Base-by-base conservation (phyloP, 2,888 invertebrate species). In the Xestia rhomboidea region DNA sequence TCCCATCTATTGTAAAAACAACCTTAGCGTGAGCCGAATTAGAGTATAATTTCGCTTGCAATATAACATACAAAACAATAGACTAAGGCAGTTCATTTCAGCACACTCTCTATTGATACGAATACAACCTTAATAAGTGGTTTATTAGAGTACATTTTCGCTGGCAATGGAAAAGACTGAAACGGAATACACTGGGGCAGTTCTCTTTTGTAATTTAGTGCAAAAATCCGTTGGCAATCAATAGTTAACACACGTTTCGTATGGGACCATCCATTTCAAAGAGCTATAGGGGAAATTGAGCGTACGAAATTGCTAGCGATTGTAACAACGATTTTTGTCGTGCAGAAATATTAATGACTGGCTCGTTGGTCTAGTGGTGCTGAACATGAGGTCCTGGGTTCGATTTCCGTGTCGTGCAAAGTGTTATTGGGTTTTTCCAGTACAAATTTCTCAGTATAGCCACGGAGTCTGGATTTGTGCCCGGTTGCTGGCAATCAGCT, bases 151-250 rank as follows among this genome's bases (percentile, higher is more conserved):
- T 78, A 24, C 10, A 34, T 66, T 73, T 73, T 83, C 27, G 38
- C 46, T 67, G 73, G 64, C 3, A 60, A 38, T 5, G 0, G 46
- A 57, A 3, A 78, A 4, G n/a, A 54, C 24, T 49, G 38, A 38
- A 64, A 38, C 21, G 49, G n/a, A 60, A 84, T 62, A 57, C n/a
- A 41, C 7, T 10, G 11, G n/a, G 60, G 41, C 30, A 62, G 49
- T 85, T 67, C 46, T 30, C 66, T 51, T 44, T 69, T 11, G 63
- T 46, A 81, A 81, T 72, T 70, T 77, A 38, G 54, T 69, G 67
- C 63, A 73, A 83, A 85, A 83, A 85, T 81, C 68, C 69, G 30
- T 27, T 13, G 15, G 49, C 49, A 76, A 73, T 83, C 85, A 85
- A 81, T 83, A 83, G 62, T 63, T 73, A 51, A 27, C 46, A 67